phyloP scores from a whole-genome alignment of 2,888 invertebrate genomes.

The Elmis aenea region DNA sequence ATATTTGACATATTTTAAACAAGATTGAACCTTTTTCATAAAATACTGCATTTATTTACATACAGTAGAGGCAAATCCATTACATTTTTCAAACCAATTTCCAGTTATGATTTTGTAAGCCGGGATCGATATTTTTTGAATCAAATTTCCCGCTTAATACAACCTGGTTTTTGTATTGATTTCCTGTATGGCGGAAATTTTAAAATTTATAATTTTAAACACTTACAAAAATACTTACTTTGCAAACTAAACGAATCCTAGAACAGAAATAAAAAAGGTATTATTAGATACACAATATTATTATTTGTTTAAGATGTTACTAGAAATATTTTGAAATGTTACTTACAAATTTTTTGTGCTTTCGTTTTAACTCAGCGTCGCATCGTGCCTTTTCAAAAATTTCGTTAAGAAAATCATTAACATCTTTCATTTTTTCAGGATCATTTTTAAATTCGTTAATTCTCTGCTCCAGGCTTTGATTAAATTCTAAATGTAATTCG shows the following conservation, averaged over 20 bases:
- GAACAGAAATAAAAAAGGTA: slow-evolving; percentile 21
- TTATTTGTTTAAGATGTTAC: background rate
- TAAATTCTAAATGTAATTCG: slow-evolving; percentile 37
- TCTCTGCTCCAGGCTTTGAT: slow-evolving; percentile 37
- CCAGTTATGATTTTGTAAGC: too few species aligned
- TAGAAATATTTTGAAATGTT: background rate
- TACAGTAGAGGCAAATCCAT: too few species aligned
- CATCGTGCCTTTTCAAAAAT: slow-evolving; percentile 42
- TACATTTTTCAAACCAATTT: too few species aligned
- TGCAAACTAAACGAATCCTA: slow-evolving; percentile 38
- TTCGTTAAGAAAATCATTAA: slow-evolving; percentile 43
- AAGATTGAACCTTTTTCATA: too few species aligned
- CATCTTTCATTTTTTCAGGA: slow-evolving; percentile 43
- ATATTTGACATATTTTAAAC: too few species aligned
- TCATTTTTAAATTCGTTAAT: slow-evolving; percentile 43
- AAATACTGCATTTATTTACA: too few species aligned
- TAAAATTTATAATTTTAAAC: too few species aligned
- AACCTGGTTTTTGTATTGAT: slow-evolving; percentile 1
- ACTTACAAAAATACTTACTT: slow-evolving; percentile 37
- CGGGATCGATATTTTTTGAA: too few species aligned
- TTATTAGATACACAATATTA: too few species aligned
- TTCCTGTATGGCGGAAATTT: background rate
- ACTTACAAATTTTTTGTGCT: slow-evolving; percentile 40
- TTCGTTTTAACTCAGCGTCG: too few species aligned
- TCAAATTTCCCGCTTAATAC: too few species aligned